Base-by-base conservation (phyloP, 2,113 vertebrate species). In the Serinus canaria region DNA sequence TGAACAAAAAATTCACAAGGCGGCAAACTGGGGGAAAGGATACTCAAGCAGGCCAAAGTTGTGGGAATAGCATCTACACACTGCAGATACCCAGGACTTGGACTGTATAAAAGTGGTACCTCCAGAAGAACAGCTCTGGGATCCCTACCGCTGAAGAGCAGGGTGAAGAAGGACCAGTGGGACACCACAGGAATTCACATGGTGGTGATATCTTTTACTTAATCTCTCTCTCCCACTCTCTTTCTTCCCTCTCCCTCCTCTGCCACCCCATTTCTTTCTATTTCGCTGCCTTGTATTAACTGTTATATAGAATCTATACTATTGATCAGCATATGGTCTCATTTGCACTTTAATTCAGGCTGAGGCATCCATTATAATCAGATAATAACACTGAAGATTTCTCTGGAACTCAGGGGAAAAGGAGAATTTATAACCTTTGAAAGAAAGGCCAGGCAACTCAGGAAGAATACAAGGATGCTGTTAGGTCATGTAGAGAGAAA, bases 11-110 rank as follows among this genome's bases (percentile, higher is more conserved):
- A 27, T 27, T 53, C 58, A 17, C 27, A 46, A 21, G 16, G 17
- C 37, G 14, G 10, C 4, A 63, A 53, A 62, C 0, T 4, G 47
- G 13, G 33, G 17, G 5, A 37, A 73, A 46, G 2, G 6, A 25
- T 30, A 30, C 31, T 13, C 5, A 30, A 31, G 33, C 21, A 47
- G 44, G 17, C 8, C 28, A 27, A 37, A 63, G 11, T 6, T 37
- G 17, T 46, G 39, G 10, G 17, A 83, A 31, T 0, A 1, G 4
- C 4, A 46, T 63, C 28, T 64, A 19, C 11, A 33, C 0, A 0
- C n/a, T 33, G 6, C 23, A 41, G 23, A 47, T n/a, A 49, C 15
- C 30, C 12, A 66, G 70, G 19, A n/a, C 19, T 15, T 47, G 15
- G 30, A 39, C 41, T 47, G 12, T 28, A 33, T 18, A n/a, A 55